Conservation (phyloP, 2,888 invertebrate genomes). For the Rotaria sp. region DNA sequence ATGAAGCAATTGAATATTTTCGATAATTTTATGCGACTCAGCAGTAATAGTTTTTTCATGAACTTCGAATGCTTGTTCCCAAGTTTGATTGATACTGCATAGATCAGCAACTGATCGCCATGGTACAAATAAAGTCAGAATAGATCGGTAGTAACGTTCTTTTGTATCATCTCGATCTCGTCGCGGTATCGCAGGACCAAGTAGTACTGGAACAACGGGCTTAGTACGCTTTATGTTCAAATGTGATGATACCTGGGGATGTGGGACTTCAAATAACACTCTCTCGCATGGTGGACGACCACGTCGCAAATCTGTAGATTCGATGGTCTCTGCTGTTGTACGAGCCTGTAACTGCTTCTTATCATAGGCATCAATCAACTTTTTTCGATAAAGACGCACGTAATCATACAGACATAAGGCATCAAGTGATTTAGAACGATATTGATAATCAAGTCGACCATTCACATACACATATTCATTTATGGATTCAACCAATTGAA, state of each 20-base stretch:
- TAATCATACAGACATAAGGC: neutral
- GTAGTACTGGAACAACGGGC: neutral
- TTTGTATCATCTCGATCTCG: neutral
- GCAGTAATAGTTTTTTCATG: neutral
- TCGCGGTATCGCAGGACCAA: neutral
- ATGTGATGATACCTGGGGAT: neutral
- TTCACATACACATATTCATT: neutral
- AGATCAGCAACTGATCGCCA: neutral
- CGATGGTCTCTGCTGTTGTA: neutral
- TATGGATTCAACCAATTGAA: neutral
- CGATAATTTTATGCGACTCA: neutral
- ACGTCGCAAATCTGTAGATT: neutral
- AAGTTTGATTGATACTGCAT: neutral
- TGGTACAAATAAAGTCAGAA: neutral
- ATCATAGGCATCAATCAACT: neutral
- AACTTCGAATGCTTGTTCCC: neutral
- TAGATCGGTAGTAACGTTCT: neutral
- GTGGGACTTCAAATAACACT: neutral
- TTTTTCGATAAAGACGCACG: neutral
- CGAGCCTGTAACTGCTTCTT: neutral
- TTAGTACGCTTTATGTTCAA: neutral
- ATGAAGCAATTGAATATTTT: neutral
- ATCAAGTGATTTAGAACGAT: neutral
- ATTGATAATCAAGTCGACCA: neutral
- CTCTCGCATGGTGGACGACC: neutral